Conservation (phyloP, 1,140 invertebrate genomes). For the Habropoda laboriosa region DNA sequence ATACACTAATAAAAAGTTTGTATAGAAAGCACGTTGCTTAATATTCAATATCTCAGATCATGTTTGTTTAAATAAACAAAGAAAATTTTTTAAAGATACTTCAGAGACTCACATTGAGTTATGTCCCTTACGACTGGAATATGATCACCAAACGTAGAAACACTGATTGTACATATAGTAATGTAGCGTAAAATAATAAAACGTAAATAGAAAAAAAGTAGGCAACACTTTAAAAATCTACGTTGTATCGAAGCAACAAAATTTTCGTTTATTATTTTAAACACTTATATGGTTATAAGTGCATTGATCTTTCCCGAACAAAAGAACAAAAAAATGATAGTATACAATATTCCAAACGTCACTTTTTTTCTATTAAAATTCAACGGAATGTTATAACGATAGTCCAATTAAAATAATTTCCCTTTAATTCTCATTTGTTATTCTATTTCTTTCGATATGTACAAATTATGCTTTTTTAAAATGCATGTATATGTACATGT, state of each 20-base stretch:
- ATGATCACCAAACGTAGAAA: slow-evolving; percentile 32
- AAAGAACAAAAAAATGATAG: not conserved
- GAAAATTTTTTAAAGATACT: slow-evolving; percentile 36
- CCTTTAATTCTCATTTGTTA: slow-evolving; percentile 34
- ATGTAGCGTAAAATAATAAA: slow-evolving; percentile 1
- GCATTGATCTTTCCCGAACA: not conserved
- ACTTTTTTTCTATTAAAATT: slow-evolving; percentile 18
- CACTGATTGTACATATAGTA: slow-evolving; percentile 42
- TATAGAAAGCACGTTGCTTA: slow-evolving; percentile 8
- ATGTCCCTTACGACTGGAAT: not conserved
- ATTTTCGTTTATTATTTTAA: slow-evolving; percentile 17
- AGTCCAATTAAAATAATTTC: slow-evolving; percentile 44
- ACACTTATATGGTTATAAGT: not conserved
- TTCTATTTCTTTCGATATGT: slow-evolving; percentile 56
- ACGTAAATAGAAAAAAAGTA: slow-evolving; percentile 22
- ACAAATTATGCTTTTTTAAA: slow-evolving; percentile 42
- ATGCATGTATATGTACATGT: slow-evolving; percentile 53
- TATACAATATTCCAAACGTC: not conserved
- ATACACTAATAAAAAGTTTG: slow-evolving; percentile 7
- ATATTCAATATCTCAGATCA: slow-evolving; percentile 34
- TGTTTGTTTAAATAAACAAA: slow-evolving; percentile 57
- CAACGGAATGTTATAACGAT: slow-evolving; percentile 30
- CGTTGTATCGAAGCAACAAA: slow-evolving; percentile 2
- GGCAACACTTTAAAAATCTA: not conserved
- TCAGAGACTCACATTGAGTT: slow-evolving; percentile 30